phyloP scores from a whole-genome alignment of 2,888 invertebrate species.

The Lottia gigantea region DNA sequence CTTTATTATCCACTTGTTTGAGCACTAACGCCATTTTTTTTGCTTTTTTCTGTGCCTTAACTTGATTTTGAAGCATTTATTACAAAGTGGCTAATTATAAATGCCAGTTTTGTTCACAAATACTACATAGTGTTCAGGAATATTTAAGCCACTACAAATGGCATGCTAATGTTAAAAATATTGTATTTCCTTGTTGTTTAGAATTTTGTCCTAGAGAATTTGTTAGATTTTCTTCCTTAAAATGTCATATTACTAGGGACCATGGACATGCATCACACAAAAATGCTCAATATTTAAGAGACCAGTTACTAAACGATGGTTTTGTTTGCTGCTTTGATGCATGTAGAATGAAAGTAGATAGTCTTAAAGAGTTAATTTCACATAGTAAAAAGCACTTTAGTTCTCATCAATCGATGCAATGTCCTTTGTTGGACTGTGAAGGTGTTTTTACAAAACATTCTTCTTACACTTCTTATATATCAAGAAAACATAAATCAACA shows the following conservation, averaged over 20 bases:
- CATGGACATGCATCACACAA: not conserved
- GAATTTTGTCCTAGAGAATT: not conserved
- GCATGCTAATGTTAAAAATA: conserved; percentile 3
- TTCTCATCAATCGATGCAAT: conserved; percentile 3
- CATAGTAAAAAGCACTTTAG: not conserved
- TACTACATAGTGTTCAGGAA: not conserved
- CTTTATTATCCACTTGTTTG: not conserved
- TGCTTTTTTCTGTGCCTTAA: not conserved
- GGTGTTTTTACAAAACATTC: conserved; percentile 2
- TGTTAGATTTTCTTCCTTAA: conserved; percentile 6
- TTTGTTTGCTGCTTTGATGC: not conserved
- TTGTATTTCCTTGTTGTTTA: conserved; percentile 5
- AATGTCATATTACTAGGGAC: conserved; percentile 5
- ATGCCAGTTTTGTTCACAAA: conserved; percentile 7
- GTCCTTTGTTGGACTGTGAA: not conserved
- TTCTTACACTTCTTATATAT: not conserved
- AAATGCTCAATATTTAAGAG: not conserved
- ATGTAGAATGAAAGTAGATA: not conserved
- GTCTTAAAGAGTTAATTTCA: conserved; percentile 2
- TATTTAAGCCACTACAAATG: conserved; percentile 7
- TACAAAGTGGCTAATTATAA: not conserved
- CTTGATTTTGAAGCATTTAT: not conserved
- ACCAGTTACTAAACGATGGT: not conserved
- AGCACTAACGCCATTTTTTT: conserved; percentile 1
- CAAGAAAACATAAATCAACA: not conserved